Conservation (phyloP, 2,797 vertebrate genomes). For the Salmo trutta region DNA sequence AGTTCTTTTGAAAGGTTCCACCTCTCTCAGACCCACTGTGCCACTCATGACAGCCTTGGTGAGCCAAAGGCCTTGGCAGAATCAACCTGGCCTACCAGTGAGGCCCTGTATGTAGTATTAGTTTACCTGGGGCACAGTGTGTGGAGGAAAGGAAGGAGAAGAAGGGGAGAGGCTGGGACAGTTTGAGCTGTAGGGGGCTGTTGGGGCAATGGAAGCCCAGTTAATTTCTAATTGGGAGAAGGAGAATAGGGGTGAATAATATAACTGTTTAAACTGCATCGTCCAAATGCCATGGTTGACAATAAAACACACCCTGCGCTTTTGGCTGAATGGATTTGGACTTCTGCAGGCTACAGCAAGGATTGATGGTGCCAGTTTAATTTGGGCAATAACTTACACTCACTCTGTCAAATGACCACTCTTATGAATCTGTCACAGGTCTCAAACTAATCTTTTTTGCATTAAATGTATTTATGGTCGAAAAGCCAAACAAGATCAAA, state of each 20-base stretch:
- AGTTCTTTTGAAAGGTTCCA: background rate
- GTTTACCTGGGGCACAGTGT: conserved; percentile 27
- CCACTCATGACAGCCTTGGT: background rate
- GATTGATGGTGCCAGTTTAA: no score
- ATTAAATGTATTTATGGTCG: background rate
- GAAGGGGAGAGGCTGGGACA: background rate
- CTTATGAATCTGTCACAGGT: background rate
- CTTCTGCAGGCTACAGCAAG: no score
- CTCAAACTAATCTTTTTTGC: background rate
- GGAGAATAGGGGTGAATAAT: background rate
- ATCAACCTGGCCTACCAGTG: background rate
- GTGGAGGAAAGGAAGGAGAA: background rate
- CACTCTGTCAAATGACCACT: no score
- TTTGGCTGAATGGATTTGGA: no score
- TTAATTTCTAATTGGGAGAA: background rate
- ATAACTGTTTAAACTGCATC: conserved; percentile 2
- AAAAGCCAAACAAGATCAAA: background rate
- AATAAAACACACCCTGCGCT: no score
- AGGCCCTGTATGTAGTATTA: background rate
- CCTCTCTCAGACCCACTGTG: background rate
- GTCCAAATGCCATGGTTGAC: no score
- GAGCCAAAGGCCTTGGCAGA: background rate
- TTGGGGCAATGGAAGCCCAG: background rate
- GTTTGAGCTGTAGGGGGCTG: background rate
- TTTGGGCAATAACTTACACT: no score